Conservation (phyloP, 2,888 invertebrate species). For the Eremobia ochroleuca region DNA sequence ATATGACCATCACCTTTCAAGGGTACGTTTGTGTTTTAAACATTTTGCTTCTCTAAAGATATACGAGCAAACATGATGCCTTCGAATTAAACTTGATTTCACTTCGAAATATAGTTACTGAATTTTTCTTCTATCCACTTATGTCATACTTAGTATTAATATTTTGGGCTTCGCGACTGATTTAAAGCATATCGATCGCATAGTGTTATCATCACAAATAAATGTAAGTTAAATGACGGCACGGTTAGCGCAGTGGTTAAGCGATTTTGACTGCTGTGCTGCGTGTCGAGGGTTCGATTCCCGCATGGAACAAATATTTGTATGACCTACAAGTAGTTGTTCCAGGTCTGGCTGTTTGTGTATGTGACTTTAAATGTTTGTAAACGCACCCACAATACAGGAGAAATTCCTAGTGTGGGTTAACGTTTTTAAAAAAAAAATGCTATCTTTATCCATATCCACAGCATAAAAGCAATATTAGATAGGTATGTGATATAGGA, state of each 20-base stretch:
- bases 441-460: not conserved
- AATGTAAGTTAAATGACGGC: not conserved
- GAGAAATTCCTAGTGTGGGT: too few relatives aligned
- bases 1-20: slow-evolving; percentile 75
- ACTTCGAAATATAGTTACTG: not conserved
- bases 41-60: not conserved
- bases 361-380: too few relatives aligned
- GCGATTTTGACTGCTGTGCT: too few relatives aligned
- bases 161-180: not conserved
- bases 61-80: not conserved
- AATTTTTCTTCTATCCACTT: not conserved
- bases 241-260: too few relatives aligned
- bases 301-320: too few relatives aligned
- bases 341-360: too few relatives aligned
- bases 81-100: not conserved
- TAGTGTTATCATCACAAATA: not conserved
- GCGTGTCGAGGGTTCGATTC: too few relatives aligned
- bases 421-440: too few relatives aligned
- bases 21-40: slow-evolving; percentile 70
- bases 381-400: too few relatives aligned
- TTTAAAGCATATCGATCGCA: not conserved
- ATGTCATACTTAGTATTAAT: slow-evolving; percentile 1
- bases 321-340: too few relatives aligned
- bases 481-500: not conserved
- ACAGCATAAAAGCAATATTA: not conserved